Evolutionary conservation across 2,113 vertebrate species (phyloP).

Genomic region (Petroica traversi): DNA sequence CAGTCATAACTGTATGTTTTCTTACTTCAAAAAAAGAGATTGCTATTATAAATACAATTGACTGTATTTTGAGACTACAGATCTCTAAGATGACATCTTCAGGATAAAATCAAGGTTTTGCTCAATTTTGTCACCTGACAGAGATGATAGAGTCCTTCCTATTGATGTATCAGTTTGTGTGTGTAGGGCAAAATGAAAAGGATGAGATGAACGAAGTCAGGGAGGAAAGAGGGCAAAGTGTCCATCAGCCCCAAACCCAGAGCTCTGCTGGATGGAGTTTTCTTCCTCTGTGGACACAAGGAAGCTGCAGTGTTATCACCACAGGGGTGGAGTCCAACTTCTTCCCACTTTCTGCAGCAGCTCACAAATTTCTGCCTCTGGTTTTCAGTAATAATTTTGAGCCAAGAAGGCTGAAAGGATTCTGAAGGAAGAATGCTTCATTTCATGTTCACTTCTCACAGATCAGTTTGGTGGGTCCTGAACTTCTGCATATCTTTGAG

Average conservation of each 20-base stretch:
- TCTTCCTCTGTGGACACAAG: not conserved
- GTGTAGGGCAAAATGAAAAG: not conserved
- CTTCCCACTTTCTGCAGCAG: not conserved
- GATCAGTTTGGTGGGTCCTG: not conserved
- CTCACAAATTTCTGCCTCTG: not conserved
- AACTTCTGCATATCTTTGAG: not conserved
- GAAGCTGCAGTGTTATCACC: not conserved
- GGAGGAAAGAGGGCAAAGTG: not conserved
- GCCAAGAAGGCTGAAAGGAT: not conserved
- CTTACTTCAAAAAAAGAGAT: not conserved
- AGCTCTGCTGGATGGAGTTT: not conserved
- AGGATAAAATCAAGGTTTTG: not conserved
- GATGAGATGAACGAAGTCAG: not conserved
- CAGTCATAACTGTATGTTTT: not conserved
- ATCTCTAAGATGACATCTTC: not conserved
- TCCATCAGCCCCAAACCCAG: not conserved
- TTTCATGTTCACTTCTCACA: not conserved
- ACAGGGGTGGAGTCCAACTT: not conserved
- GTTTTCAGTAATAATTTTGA: not conserved
- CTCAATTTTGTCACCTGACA: not conserved
- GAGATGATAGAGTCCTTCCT: not conserved
- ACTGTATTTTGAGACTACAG: not conserved
- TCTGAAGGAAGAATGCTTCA: not conserved
- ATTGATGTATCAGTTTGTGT: not conserved
- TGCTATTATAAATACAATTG: not conserved